Percentiles rank a stretch among this genome's conserved stretches.
Conservation (phyloP, 2,797 vertebrate genomes). For the Propithecus deckenii region DNA sequence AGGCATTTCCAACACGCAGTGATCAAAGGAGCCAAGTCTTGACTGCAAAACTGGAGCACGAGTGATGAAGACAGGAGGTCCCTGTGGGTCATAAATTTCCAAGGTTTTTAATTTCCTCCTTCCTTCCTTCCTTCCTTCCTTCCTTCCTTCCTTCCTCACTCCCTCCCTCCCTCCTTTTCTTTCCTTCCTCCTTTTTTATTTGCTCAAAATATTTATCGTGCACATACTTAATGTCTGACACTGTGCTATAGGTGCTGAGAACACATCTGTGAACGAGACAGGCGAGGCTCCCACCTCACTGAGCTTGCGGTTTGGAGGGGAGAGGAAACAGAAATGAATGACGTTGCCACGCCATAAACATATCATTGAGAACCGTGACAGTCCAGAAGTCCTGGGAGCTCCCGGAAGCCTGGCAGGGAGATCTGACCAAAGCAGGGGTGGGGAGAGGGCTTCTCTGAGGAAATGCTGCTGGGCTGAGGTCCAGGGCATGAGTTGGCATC, state of each 20-base stretch:
- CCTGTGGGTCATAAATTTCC: too few species aligned
- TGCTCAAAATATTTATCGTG: not conserved
- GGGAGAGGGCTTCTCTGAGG: not conserved
- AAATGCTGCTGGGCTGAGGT: fast-evolving
- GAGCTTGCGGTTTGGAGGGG: not conserved
- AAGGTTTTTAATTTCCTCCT: not conserved
- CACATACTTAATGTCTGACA: not conserved
- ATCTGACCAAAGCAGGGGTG: not conserved
- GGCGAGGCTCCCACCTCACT: fast-evolving
- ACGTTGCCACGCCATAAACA: not conserved
- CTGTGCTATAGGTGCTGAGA: not conserved
- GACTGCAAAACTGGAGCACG: not conserved
- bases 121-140: not conserved
- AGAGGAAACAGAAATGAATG: not conserved
- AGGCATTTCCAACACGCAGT: not conserved
- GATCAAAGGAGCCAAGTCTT: not conserved
- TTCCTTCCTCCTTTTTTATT: not conserved
- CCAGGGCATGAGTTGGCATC: fast-evolving
- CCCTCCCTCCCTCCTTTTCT: too few species aligned
- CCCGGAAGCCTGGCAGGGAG: not conserved
- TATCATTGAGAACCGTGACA: too few species aligned
- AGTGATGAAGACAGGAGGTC: not conserved
- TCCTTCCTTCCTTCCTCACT: not conserved
- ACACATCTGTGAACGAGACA: not conserved
- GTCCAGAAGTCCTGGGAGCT: not conserved